Conservation (phyloP, 2,888 invertebrate species). For the Scrobipalpa costella region DNA sequence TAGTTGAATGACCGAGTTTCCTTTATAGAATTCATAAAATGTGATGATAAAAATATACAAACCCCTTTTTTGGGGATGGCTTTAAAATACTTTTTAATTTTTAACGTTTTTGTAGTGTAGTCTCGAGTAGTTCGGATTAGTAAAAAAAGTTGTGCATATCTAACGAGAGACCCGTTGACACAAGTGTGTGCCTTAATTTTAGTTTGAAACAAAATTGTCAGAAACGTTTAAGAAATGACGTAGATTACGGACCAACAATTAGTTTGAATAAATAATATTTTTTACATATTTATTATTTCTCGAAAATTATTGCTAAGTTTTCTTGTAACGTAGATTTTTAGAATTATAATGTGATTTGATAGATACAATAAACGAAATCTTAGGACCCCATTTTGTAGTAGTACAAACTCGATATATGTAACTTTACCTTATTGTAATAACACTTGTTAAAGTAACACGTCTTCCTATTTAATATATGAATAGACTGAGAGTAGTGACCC, state of each 20-base stretch:
- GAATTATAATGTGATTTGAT: slow-evolving; percentile 53
- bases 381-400: slow-evolving; percentile 65
- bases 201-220: slow-evolving; percentile 50
- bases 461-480: slow-evolving; percentile 63
- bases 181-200: slow-evolving; percentile 72
- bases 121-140: slow-evolving; percentile 50
- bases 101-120: slow-evolving; percentile 54
- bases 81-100: slow-evolving; percentile 54
- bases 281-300: slow-evolving; percentile 58
- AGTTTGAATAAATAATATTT: slow-evolving; percentile 67
- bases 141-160: slow-evolving; percentile 60
- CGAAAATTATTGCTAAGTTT: slow-evolving; percentile 42
- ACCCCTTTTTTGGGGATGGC: slow-evolving; percentile 44
- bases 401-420: slow-evolving; percentile 72
- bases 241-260: slow-evolving; percentile 72
- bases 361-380: slow-evolving; percentile 46
- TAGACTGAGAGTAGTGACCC: slow-evolving; percentile 70
- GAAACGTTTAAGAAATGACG: slow-evolving; percentile 47
- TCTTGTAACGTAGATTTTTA: slow-evolving; percentile 55
- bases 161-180: slow-evolving; percentile 60
- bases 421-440: slow-evolving; percentile 53
- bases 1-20: slow-evolving; percentile 56
- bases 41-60: slow-evolving; percentile 44
- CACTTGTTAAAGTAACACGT: slow-evolving; percentile 51
- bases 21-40: slow-evolving; percentile 41